phyloP scores from a whole-genome alignment of 2,797 vertebrate species.

The Adrianichthys oophorus region DNA sequence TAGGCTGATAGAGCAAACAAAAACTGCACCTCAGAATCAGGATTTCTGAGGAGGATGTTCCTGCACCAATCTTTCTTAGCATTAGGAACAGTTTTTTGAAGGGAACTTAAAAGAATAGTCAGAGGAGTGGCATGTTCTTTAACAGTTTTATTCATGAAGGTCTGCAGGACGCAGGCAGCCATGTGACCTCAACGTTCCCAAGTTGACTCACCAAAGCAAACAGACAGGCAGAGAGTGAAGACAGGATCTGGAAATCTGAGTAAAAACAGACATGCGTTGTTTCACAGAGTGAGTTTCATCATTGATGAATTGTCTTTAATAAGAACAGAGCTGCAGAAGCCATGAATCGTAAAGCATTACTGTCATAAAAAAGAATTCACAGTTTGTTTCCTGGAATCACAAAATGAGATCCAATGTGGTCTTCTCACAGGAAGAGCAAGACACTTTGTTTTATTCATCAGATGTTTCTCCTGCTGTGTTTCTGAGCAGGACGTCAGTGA shows the following conservation, averaged over 20 bases:
- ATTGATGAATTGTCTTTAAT: constrained; percentile 17
- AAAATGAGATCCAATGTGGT: constrained; percentile 20
- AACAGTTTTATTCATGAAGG: background rate
- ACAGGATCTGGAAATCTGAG: background rate
- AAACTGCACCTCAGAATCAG: constrained; percentile 6
- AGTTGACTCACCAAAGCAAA: constrained; percentile 17
- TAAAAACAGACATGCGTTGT: too few species aligned
- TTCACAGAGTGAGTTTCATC: background rate
- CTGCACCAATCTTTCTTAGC: background rate
- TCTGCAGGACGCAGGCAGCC: background rate
- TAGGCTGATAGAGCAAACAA: constrained; percentile 8
- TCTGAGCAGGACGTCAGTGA: constrained; percentile 8
- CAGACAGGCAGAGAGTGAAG: constrained; percentile 9
- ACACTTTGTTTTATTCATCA: constrained; percentile 27
- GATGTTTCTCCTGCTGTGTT: constrained; percentile 17
- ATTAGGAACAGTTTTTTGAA: background rate
- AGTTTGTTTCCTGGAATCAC: constrained; percentile 13
- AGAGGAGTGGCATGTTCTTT: constrained; percentile 2
- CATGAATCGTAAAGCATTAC: constrained; percentile 2
- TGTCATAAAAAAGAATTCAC: constrained; percentile 28
- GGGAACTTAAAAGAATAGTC: constrained; percentile 3
- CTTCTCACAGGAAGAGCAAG: background rate
- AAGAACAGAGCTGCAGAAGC: constrained; percentile 17
- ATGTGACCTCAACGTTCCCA: constrained; percentile 4
- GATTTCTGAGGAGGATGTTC: constrained; percentile 9